Evolutionary conservation across 2,113 vertebrate species (phyloP).

Genomic region (Circaetus cinerascens): DNA sequence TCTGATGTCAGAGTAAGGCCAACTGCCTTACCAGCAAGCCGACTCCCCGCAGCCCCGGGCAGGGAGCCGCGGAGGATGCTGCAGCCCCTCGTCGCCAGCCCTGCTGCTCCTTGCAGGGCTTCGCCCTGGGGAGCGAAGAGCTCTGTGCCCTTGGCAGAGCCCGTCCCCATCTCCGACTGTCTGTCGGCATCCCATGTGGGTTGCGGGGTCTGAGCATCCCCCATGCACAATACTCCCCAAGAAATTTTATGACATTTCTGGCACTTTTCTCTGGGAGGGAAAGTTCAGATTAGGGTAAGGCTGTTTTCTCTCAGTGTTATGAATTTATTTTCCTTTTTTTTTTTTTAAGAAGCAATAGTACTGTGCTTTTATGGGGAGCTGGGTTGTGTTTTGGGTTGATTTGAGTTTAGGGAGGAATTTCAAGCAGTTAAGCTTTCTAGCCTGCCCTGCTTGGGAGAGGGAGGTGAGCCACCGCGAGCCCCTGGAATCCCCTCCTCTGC

Average conservation of each 20-base stretch:
- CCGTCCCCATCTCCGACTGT: accelerated
- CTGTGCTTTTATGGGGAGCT: background rate
- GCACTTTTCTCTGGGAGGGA: background rate
- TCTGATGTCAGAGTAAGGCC: background rate
- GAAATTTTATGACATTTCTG: background rate
- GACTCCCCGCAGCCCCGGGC: background rate
- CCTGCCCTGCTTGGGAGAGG: background rate
- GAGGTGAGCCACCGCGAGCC: background rate
- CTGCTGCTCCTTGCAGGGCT: background rate
- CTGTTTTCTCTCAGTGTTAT: background rate
- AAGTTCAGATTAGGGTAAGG: background rate
- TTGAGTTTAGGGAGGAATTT: background rate
- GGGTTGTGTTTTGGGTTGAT: background rate
- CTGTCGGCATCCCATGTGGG: background rate
- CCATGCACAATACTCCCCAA: accelerated
- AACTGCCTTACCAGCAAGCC: background rate
- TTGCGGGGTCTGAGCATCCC: background rate
- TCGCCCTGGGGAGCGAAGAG: accelerated
- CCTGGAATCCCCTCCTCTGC: too few relatives aligned
- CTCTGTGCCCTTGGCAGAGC: background rate
- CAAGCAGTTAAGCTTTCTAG: background rate
- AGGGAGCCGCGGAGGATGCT: background rate
- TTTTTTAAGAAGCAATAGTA: background rate
- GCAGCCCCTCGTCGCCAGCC: background rate
- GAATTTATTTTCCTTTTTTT: background rate